A percentile compares a stretch with the other conserved stretches of the same genome.
Evolutionary conservation across 2,797 vertebrate genomes (phyloP).

Genomic region (Smutsia temminckii): DNA sequence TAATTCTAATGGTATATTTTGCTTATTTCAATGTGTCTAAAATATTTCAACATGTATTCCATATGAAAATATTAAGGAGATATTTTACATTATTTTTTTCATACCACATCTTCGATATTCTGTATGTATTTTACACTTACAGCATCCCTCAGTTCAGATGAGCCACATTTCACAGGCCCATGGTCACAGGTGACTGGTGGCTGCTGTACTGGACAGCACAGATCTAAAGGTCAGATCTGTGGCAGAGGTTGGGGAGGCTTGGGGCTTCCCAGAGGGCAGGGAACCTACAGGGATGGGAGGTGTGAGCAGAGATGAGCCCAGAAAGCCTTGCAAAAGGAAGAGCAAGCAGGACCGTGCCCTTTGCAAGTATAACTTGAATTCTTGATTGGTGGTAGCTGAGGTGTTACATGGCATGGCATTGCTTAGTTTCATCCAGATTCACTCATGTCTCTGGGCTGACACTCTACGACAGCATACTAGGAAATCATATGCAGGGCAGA

Average conservation of each 20-base stretch:
- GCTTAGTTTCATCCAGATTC: not conserved
- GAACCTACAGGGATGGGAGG: not conserved
- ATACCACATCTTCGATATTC: not conserved
- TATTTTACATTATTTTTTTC: not conserved
- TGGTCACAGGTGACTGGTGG: not conserved
- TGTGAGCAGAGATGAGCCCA: not conserved
- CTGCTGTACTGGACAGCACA: not conserved
- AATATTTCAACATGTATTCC: not conserved
- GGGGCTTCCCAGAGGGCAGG: not conserved
- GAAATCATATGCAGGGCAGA: not conserved
- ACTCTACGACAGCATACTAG: not conserved
- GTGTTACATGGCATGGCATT: fast-evolving
- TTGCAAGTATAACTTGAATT: not conserved
- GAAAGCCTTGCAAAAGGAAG: not conserved
- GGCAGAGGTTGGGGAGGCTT: not conserved
- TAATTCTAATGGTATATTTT: not conserved
- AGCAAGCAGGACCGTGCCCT: not conserved
- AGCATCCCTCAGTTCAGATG: fast-evolving
- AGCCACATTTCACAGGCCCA: not conserved
- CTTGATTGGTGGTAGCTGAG: not conserved
- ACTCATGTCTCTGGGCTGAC: not conserved
- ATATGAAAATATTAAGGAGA: not conserved
- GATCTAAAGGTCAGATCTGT: not conserved
- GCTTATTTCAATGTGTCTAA: not conserved
- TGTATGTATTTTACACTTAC: not conserved